A percentile compares a stretch with the other conserved stretches of the same genome.
Evolutionary conservation across 2,113 vertebrate species (phyloP).

Genomic region (Mirounga angustirostris): DNA sequence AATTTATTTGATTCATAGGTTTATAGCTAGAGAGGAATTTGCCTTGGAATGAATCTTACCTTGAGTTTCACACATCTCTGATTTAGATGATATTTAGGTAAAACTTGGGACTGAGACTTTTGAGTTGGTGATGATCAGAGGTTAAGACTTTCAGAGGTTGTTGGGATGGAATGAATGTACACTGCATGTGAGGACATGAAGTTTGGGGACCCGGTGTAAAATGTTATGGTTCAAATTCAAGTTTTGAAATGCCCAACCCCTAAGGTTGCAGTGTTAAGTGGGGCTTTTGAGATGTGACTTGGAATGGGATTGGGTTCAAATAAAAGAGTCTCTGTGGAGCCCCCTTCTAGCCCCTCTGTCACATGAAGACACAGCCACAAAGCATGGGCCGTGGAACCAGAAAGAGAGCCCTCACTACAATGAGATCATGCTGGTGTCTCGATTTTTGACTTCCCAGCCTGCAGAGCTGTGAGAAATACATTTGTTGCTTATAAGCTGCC

Average conservation of each 20-base stretch:
- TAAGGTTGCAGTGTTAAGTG: not conserved
- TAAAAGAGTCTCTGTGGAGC: not conserved
- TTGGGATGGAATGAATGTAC: not conserved
- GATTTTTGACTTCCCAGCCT: not conserved
- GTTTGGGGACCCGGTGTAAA: not conserved
- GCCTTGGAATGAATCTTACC: not conserved
- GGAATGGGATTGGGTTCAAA: too few species aligned
- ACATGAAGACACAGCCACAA: not conserved
- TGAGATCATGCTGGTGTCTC: not conserved
- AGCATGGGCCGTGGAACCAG: not conserved
- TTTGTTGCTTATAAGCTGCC: not conserved
- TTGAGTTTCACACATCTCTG: not conserved
- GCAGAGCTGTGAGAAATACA: not conserved
- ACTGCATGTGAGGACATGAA: not conserved
- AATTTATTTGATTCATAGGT: not conserved
- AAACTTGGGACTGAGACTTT: not conserved
- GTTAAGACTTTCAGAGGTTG: not conserved
- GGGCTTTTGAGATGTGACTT: not conserved
- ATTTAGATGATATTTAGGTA: not conserved
- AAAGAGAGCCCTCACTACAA: not conserved
- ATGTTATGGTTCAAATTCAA: not conserved
- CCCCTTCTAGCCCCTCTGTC: not conserved
- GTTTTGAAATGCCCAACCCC: not conserved
- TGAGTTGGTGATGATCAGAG: not conserved
- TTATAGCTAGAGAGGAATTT: not conserved